A percentile compares a stretch with the other conserved stretches of the same genome.
Conservation (phyloP, 2,113 vertebrate genomes). For the Sylvia atricapilla region DNA sequence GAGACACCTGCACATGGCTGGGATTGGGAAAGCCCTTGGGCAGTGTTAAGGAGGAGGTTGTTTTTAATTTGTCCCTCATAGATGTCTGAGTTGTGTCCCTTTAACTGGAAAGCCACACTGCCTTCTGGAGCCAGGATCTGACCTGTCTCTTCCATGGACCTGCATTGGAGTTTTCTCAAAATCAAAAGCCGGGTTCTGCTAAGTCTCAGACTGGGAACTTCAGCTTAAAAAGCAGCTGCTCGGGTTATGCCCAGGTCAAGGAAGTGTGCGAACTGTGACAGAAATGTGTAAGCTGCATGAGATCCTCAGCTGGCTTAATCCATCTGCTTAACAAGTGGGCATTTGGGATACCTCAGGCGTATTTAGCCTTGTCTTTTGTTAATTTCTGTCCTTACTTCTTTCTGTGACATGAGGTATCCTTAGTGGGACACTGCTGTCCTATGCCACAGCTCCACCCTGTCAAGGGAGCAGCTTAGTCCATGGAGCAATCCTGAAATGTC, state of each 20-base stretch:
- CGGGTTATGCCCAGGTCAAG: background rate
- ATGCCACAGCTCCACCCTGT: background rate
- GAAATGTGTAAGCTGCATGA: background rate
- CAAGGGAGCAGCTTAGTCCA: background rate
- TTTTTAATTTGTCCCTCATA: background rate
- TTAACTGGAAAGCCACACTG: background rate
- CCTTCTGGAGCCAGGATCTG: background rate
- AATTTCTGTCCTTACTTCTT: background rate
- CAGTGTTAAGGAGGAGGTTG: background rate
- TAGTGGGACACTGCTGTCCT: background rate
- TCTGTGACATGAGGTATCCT: background rate
- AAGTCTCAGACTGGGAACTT: background rate
- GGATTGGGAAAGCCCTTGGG: background rate
- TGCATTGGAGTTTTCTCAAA: background rate
- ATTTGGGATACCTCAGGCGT: background rate
- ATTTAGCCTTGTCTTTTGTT: background rate
- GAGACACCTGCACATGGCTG: accelerated
- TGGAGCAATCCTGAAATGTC: background rate
- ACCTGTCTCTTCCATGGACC: background rate
- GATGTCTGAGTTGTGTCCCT: background rate
- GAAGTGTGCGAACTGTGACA: background rate
- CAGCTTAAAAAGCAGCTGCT: background rate
- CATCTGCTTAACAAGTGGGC: background rate
- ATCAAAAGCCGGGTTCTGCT: accelerated
- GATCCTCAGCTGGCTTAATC: background rate